Base-by-base conservation (phyloP, 2,113 vertebrate genomes). In the Seriola rivoliana region DNA sequence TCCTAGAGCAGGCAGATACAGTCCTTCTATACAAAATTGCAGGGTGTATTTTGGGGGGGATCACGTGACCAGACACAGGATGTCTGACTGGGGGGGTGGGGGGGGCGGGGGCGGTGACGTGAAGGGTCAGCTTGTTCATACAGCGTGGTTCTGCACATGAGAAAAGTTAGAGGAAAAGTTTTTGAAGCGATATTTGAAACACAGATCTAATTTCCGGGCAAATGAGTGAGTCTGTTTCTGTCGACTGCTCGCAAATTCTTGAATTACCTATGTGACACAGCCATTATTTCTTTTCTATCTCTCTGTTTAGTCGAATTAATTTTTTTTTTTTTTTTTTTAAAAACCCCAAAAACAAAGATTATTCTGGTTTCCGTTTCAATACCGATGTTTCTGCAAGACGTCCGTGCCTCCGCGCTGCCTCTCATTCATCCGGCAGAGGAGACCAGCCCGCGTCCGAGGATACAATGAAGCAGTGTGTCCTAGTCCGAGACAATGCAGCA, bases 11-110 rank as follows among this genome's bases (percentile, higher is more conserved):
- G 34, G 34, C 34, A 36, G 34, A 36, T 6, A 6, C 6, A 6
- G 34, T 36, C 34, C 34, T 6, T 36, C 34, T 29, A 36, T 6
- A 36, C 34, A 5, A 4, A 36, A 36, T 36, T 36, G 34, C 34
- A 36, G 40, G 8, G 40, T 42, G 8, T 42, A 2, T 42, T 42
- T 11, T 42, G 38, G 38, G 38, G 10, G 40, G 1, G 40, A 42
- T 59, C 94, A 95, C 91, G 94, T 95, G 94, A 93, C 82, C 71
- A 71, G 8, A 8, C 87, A 88, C 85, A 91, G 89, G 80, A 81
- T 82, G 75, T 89, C 89, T 78, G 72, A 85, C 67, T 19, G 65
- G 52, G 38, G 44, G 75, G 8, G 36, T 38, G 25, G 46, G 60
- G 2, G 29, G 29, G 29, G 0, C 2, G 29, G 29, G 29, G 2